phyloP scores from a whole-genome alignment of 1,140 invertebrate species.

The Bombus pyrosoma region DNA sequence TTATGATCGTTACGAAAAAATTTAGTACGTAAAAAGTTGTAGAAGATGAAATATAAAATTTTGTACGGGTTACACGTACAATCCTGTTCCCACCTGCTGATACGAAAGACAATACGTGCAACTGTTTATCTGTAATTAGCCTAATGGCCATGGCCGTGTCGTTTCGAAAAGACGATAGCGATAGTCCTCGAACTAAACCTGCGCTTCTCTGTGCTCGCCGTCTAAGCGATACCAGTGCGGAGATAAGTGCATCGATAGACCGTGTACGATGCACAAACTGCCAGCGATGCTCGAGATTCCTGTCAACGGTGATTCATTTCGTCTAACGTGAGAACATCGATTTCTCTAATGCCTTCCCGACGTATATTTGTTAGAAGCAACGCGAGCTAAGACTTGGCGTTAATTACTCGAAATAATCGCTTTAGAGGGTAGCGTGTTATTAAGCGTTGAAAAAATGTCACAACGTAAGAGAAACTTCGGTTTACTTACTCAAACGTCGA shows the following conservation, averaged over 20 bases:
- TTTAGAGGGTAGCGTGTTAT: not conserved
- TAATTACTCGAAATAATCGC: slow-evolving; percentile 2
- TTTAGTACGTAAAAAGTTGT: no score
- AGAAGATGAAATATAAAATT: no score
- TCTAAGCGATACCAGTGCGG: slow-evolving; percentile 19
- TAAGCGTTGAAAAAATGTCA: not conserved
- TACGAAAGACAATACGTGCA: slow-evolving; percentile 11
- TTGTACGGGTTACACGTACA: no score
- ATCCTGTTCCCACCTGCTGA: not conserved
- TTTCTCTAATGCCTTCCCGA: not conserved
- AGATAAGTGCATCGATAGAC: slow-evolving; percentile 38
- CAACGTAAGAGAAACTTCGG: not conserved
- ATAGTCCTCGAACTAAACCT: slow-evolving; percentile 12
- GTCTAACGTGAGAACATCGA: not conserved
- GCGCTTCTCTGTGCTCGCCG: not conserved
- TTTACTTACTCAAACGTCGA: not conserved
- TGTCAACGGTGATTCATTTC: slow-evolving; percentile 36
- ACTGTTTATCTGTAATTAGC: slow-evolving; percentile 55
- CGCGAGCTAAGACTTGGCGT: not conserved
- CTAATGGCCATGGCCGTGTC: slow-evolving; percentile 39
- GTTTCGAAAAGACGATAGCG: slow-evolving; percentile 39
- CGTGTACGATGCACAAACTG: slow-evolving; percentile 18
- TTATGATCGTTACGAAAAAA: no score
- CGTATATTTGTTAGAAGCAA: not conserved
- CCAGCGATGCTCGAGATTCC: slow-evolving; percentile 14